Percentiles rank a stretch among this genome's conserved stretches.
Evolutionary conservation across 2,113 vertebrate species (phyloP).

Genomic region (Pachyramphus minor): DNA sequence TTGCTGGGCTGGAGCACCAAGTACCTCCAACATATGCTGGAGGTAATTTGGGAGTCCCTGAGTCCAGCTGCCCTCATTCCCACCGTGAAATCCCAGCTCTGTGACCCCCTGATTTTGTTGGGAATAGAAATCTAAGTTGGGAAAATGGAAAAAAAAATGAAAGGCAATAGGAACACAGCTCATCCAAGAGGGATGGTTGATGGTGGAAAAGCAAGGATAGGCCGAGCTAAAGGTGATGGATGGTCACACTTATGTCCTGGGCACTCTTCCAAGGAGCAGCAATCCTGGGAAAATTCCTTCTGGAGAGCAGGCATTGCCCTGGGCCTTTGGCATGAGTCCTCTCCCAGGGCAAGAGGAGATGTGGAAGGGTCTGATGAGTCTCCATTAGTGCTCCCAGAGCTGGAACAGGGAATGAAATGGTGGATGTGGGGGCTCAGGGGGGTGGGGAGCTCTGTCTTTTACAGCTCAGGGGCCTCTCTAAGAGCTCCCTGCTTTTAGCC

Average conservation of each 20-base stretch:
- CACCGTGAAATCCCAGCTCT: neutral
- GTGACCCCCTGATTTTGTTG: neutral
- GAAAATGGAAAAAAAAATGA: neutral
- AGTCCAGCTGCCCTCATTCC: neutral
- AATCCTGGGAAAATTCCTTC: neutral
- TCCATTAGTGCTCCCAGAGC: neutral
- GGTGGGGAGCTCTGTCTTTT: neutral
- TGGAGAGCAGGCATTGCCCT: neutral
- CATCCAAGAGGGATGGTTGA: rapidly evolving
- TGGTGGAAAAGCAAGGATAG: neutral
- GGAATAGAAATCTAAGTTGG: neutral
- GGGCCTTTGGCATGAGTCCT: neutral
- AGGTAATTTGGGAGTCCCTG: neutral
- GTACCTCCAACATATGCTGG: neutral
- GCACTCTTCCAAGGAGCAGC: neutral
- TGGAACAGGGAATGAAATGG: neutral
- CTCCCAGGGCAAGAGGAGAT: neutral
- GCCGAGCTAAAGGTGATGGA: neutral
- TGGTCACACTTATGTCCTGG: neutral
- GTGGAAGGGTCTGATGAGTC: neutral
- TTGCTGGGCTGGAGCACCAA: neutral
- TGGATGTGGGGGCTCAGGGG: neutral
- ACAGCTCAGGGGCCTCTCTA: neutral
- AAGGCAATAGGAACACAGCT: neutral
- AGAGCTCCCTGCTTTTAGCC: neutral